Evolutionary conservation across 2,888 invertebrate genomes (phyloP).

Genomic region (Dynastes tityus): DNA sequence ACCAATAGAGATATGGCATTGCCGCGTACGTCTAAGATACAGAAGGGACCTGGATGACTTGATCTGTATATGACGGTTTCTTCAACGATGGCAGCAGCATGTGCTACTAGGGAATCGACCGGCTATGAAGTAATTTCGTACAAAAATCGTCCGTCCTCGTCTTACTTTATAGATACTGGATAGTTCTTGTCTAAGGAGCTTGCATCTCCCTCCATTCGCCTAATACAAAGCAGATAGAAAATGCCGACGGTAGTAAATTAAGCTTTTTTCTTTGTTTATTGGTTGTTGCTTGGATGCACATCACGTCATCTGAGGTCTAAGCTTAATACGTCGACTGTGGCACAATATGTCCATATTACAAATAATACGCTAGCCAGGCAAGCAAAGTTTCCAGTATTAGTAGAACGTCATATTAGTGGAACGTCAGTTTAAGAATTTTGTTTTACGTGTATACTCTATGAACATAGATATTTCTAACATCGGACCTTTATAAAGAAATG

Average conservation of each 20-base stretch:
- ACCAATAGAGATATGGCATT: slow-evolving; percentile 59
- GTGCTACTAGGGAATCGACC: slow-evolving; percentile 35
- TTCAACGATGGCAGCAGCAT: slow-evolving; percentile 40
- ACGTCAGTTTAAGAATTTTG: not conserved
- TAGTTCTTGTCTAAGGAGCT: not conserved
- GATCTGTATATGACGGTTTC: slow-evolving; percentile 57
- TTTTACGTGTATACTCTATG: no score
- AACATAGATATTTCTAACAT: no score
- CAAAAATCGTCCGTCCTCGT: slow-evolving; percentile 25
- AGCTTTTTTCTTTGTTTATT: slow-evolving; percentile 19
- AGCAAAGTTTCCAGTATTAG: not conserved
- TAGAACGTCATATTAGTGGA: not conserved
- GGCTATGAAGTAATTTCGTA: slow-evolving; percentile 35
- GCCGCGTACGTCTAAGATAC: slow-evolving; percentile 36
- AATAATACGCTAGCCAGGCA: not conserved
- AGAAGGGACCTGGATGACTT: slow-evolving; percentile 55
- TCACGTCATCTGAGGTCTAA: slow-evolving; percentile 1
- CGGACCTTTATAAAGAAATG: no score
- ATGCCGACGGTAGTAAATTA: slow-evolving; percentile 17
- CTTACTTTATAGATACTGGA: not conserved
- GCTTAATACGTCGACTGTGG: not conserved
- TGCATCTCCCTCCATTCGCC: not conserved
- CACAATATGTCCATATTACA: not conserved
- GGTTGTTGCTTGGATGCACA: not conserved
- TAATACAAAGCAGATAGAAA: slow-evolving; percentile 30